phyloP scores from a whole-genome alignment of 1,140 invertebrate genomes.

The Hyles vespertilio region DNA sequence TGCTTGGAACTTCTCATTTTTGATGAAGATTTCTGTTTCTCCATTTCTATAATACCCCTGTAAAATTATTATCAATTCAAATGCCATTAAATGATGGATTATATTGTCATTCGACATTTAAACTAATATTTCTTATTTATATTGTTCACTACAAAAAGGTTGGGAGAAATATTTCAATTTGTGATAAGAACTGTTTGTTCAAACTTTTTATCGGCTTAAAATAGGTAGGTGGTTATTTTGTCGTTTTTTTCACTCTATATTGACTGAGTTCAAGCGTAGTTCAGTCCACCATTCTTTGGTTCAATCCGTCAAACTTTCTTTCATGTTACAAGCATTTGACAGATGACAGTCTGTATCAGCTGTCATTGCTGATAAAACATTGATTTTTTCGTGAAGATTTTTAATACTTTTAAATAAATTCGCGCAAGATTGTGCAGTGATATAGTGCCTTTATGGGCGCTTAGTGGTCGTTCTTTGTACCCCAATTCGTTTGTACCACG shows the following conservation, averaged over 20 bases:
- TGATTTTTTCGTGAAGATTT: conserved; percentile 8
- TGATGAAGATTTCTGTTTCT: conserved; percentile 17
- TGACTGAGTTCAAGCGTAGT: too few relatives aligned
- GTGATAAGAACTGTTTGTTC: too few relatives aligned
- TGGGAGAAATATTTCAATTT: too few relatives aligned
- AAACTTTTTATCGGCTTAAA: too few relatives aligned
- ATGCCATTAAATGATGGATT: too few relatives aligned
- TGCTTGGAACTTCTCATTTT: conserved; percentile 34
- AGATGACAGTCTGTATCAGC: neutral
- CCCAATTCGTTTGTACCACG: neutral
- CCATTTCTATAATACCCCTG: conserved; percentile 8
- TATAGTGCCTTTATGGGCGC: neutral
- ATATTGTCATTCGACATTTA: too few relatives aligned
- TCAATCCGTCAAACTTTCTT: neutral
- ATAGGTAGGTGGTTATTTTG: too few relatives aligned
- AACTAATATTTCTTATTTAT: too few relatives aligned
- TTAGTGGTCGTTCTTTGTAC: neutral
- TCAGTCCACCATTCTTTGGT: too few relatives aligned
- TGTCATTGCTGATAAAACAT: neutral
- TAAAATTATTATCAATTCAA: too few relatives aligned
- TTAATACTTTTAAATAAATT: neutral
- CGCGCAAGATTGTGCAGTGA: conserved; percentile 4
- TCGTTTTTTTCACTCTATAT: too few relatives aligned
- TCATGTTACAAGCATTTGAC: neutral
- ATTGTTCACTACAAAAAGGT: too few relatives aligned